A percentile compares a stretch with the other conserved stretches of the same genome.
phyloP scores from a whole-genome alignment of 2,888 invertebrate genomes.

The Anagyrus pseudococci region DNA sequence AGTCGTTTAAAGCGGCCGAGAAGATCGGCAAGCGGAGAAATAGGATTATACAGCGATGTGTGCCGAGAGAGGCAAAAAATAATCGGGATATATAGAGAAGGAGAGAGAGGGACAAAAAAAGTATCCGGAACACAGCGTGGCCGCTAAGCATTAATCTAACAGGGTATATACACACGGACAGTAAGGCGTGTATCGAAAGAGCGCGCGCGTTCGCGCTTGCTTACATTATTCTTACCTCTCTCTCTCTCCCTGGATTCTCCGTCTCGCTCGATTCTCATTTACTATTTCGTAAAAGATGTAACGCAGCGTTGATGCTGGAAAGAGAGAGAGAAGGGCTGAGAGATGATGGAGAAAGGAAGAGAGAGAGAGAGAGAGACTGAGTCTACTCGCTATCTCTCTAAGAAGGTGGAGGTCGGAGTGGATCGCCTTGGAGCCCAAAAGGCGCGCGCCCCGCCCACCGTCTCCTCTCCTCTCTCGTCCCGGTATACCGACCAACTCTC shows the following conservation, averaged over 20 bases:
- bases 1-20: too few relatives aligned
- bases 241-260: neutral
- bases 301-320: slow-evolving; percentile 36
- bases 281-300: slow-evolving; percentile 55
- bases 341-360: slow-evolving; percentile 13
- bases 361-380: neutral
- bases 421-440: slow-evolving; percentile 62
- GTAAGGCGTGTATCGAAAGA: neutral
- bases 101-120: too few relatives aligned
- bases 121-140: too few relatives aligned
- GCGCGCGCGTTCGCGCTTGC: neutral
- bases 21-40: too few relatives aligned
- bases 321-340: neutral
- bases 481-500: slow-evolving; percentile 56
- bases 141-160: too few relatives aligned
- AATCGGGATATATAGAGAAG: too few relatives aligned
- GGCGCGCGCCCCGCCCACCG: slow-evolving; percentile 61
- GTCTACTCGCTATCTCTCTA: slow-evolving; percentile 52
- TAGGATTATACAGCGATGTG: too few relatives aligned
- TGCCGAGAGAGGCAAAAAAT: too few relatives aligned
- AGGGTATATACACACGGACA: neutral
- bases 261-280: slow-evolving; percentile 47
- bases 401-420: slow-evolving; percentile 59
- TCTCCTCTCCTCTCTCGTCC: slow-evolving; percentile 53
- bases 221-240: slow-evolving; percentile 12